phyloP scores from a whole-genome alignment of 2,113 vertebrate genomes.

The Ammodytes marinus region DNA sequence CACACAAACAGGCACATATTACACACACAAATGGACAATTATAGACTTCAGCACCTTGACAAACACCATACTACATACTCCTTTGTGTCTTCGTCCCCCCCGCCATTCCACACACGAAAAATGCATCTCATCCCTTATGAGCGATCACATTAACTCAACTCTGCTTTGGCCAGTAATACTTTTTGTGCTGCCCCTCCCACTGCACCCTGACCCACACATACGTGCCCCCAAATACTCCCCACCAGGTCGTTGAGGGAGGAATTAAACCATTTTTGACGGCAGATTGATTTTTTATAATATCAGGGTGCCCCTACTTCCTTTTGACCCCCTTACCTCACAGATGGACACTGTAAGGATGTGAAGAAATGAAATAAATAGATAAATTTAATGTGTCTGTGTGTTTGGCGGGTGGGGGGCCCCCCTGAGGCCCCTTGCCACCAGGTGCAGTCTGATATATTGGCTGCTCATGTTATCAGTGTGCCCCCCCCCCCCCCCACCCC shows the following conservation, averaged over 20 bases:
- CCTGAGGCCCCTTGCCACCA: conserved; percentile 84
- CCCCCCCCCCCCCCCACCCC: conserved; percentile 50
- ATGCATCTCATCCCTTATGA: conserved; percentile 86
- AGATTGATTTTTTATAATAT: conserved; percentile 93
- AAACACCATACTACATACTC: conserved; percentile 36
- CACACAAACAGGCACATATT: conserved; percentile 34
- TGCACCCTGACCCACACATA: conserved; percentile 53
- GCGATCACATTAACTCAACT: conserved; percentile 89
- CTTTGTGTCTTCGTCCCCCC: conserved; percentile 12
- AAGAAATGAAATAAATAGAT: conserved; percentile 87
- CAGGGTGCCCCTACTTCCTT: conserved; percentile 83
- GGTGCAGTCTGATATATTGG: conserved; percentile 92
- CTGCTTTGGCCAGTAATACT: conserved; percentile 88
- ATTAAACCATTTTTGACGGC: conserved; percentile 93
- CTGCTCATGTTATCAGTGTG: conserved; percentile 86
- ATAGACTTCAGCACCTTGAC: conserved; percentile 39
- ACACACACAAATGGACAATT: conserved; percentile 44
- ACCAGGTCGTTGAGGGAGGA: conserved; percentile 92
- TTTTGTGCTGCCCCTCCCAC: conserved; percentile 81
- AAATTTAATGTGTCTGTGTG: conserved; percentile 52
- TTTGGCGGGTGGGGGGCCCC: conserved; percentile 23
- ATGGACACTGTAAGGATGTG: conserved; percentile 91
- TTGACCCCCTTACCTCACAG: conserved; percentile 88
- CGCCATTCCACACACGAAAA: conserved; percentile 13
- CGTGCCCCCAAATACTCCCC: conserved; percentile 49